Evolutionary conservation across 1,140 invertebrate species (phyloP).

Genomic region (Macrobrachium rosenbergii): DNA sequence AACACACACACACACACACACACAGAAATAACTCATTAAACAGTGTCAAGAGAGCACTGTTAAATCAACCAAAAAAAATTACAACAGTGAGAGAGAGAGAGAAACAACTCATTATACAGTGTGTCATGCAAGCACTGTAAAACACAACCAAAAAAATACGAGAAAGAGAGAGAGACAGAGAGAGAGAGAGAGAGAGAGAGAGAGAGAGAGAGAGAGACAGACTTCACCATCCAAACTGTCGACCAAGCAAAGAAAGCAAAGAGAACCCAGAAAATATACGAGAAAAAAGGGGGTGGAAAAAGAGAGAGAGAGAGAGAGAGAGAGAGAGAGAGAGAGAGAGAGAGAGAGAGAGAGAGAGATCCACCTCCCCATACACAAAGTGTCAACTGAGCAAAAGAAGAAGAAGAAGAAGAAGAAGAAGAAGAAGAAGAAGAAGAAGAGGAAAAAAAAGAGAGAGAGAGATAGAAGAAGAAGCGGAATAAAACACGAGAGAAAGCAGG

Average conservation of each 20-base stretch:
- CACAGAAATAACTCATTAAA: too few relatives aligned
- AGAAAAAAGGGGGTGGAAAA: background rate
- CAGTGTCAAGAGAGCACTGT: too few relatives aligned
- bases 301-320: background rate
- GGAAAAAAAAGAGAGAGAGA: background rate
- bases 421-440: background rate
- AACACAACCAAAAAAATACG: background rate
- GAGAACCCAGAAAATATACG: background rate
- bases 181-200: too few relatives aligned
- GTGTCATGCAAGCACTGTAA: background rate
- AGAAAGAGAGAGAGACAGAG: constrained; percentile 1
- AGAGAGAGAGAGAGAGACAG: background rate
- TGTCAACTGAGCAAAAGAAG: background rate
- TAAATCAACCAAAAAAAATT: too few relatives aligned
- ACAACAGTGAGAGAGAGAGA: constrained; percentile 18
- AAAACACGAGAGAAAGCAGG: background rate
- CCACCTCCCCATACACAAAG: too few relatives aligned
- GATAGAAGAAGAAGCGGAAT: background rate
- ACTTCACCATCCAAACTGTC: too few relatives aligned
- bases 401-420: background rate
- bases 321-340: background rate
- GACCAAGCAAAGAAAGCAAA: background rate
- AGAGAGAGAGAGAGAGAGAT: background rate
- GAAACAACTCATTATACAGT: background rate
- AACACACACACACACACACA: too few relatives aligned